phyloP scores from a whole-genome alignment of 2,888 invertebrate species.

The Lasioglossum morio region DNA sequence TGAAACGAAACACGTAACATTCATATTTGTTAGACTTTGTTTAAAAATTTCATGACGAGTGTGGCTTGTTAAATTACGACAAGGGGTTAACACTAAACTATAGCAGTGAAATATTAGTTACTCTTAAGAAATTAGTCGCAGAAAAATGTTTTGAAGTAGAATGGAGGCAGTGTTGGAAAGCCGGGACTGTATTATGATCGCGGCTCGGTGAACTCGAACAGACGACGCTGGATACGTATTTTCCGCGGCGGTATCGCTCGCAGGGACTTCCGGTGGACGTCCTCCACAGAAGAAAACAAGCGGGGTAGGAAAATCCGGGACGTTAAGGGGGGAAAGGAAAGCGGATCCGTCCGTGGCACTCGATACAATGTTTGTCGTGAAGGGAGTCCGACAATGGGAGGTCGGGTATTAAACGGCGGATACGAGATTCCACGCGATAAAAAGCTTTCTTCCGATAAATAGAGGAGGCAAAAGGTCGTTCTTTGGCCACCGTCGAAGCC shows the following conservation, averaged over 20 bases:
- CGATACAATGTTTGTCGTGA: conserved; percentile 61
- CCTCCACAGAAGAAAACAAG: not conserved
- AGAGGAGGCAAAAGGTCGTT: conserved; percentile 64
- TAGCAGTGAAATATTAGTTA: not conserved
- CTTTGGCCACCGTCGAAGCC: conserved; percentile 64
- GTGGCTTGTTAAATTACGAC: no score
- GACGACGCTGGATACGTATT: not conserved
- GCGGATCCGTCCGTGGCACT: conserved; percentile 37
- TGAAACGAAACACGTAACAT: no score
- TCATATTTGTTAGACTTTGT: no score
- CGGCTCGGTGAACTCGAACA: conserved; percentile 4
- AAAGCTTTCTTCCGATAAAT: conserved; percentile 55
- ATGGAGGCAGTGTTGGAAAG: not conserved
- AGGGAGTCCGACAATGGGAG: conserved; percentile 54
- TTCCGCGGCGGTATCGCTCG: not conserved
- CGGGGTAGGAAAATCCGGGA: not conserved
- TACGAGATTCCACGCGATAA: conserved; percentile 41
- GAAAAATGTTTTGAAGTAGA: not conserved
- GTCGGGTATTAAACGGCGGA: conserved; percentile 44
- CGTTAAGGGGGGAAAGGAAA: not conserved
- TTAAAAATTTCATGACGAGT: no score
- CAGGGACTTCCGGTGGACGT: not conserved
- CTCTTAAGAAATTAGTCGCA: not conserved
- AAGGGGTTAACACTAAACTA: no score
- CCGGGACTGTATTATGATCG: not conserved